phyloP scores from a whole-genome alignment of 2,113 vertebrate genomes.

The Clarias macrocephalus region DNA sequence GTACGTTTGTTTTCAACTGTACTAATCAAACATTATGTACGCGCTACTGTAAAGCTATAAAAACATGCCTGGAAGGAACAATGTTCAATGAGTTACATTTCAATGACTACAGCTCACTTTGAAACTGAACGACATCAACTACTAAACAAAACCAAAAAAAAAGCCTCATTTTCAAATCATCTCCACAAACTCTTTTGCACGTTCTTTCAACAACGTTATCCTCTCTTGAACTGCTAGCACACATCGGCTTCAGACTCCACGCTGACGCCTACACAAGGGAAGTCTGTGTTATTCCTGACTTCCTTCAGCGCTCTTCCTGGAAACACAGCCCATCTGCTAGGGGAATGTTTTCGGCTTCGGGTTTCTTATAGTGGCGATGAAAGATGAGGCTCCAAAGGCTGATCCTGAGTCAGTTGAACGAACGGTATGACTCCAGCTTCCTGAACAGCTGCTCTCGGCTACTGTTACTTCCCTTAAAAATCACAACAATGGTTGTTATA shows the following conservation, averaged over 20 bases:
- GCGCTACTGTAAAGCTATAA: neutral
- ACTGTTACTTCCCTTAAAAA: constrained; percentile 12
- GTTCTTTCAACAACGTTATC: neutral
- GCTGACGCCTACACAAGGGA: constrained; percentile 24
- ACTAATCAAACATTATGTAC: neutral
- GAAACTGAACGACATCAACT: neutral
- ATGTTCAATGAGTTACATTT: neutral
- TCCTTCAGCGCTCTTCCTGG: constrained; percentile 46
- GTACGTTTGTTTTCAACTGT: neutral
- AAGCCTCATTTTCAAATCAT: neutral
- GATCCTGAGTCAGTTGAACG: constrained; percentile 23
- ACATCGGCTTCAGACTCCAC: neutral
- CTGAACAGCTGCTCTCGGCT: constrained; percentile 19
- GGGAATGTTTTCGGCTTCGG: constrained; percentile 11
- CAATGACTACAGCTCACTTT: neutral
- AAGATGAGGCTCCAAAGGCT: constrained; percentile 8
- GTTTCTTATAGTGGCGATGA: neutral
- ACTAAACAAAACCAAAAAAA: neutral
- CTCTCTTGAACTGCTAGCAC: neutral
- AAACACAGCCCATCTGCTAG: constrained; percentile 25
- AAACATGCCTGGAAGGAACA: neutral
- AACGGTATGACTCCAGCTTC: constrained; percentile 6
- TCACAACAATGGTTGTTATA: neutral
- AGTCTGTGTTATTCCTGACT: constrained; percentile 28
- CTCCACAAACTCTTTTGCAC: neutral